Base-by-base conservation (phyloP, 2,888 invertebrate genomes). In the Graphium colonna region DNA sequence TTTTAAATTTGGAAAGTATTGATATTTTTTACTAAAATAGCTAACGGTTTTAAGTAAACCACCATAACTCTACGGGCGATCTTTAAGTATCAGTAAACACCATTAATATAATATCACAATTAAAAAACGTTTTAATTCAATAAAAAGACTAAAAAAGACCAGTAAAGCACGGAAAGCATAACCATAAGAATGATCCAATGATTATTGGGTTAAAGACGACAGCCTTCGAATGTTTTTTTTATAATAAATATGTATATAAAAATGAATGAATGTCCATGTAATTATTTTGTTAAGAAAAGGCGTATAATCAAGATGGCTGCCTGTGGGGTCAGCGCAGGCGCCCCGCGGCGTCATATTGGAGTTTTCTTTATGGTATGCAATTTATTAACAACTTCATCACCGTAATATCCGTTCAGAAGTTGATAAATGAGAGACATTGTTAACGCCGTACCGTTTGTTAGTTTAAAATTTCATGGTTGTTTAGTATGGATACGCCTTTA, bases 201-300 rank as follows among this genome's bases (percentile, higher is more conserved):
- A 16, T 42, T 17, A 38, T 43, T 47, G 40, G 12, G 13, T 28
- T 9, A 18, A 45, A 18, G 2, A 21, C 10, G 40, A 51, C n/a
- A 38, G 38, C 5, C 38, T 47, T 53, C 38, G 42, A 45, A 26
- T 26, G 18, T 41, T 13, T 26, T 26, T 40, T 48, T 17, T 42
- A 33, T 33, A 10, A 38, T 17, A 48, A 21, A 41, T 8, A 38
- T 33, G 51, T 47, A 48, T 59, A 42, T 28, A 55, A 57, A 31
- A 49, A 55, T 59, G 59, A 59, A 52, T 55, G 51, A 59, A 45
- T 49, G 43, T 26, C n/a, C 26, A 57, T 61, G 60, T 73, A 75
- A 79, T 79, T 73, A 79, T 75, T 79, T 75, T 68, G 75, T 79
- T 67, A 66, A 67, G 71, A 62, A 72, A 69, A 70, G 67, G 68